These are phyloP conservation scores for Heliconius eleuchia DNA, from an alignment of 1,140 invertebrate species.

Conservation along the genomic window DNA sequence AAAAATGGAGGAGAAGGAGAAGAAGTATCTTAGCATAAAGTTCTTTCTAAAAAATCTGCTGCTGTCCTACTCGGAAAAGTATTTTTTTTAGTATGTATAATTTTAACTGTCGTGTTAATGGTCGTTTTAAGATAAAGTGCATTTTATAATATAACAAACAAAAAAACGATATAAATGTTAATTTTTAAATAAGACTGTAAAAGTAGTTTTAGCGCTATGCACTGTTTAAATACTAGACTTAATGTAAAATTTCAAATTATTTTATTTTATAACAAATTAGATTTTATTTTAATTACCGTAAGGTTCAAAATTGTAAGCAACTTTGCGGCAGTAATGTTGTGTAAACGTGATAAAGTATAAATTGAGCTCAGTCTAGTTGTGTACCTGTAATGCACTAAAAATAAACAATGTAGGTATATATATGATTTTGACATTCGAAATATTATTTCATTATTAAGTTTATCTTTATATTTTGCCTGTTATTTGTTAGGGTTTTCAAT, in stretches of 20 bases:
- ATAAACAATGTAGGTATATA: constrained; percentile 17
- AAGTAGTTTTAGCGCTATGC: constrained; percentile 34
- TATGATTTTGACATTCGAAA: not conserved
- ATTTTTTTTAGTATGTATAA: too few species aligned
- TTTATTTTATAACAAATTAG: constrained; percentile 8
- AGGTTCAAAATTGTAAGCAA: not conserved
- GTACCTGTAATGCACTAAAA: constrained; percentile 34
- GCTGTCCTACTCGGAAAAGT: too few species aligned
- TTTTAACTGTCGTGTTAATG: too few species aligned
- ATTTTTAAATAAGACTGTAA: constrained; percentile 17
- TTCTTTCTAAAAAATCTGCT: too few species aligned
- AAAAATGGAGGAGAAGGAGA: too few species aligned
- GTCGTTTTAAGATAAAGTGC: not conserved
- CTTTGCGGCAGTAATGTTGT: constrained; percentile 23
- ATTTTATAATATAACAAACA: not conserved
- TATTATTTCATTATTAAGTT: not conserved
- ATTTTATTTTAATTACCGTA: not conserved
- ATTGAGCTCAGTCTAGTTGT: constrained; percentile 31
- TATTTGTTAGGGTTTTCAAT: too few species aligned
- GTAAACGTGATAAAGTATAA: constrained; percentile 42
- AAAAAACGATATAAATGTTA: not conserved
- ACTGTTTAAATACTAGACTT: constrained; percentile 31
- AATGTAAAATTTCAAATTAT: constrained; percentile 35
- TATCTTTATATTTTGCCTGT: too few species aligned
- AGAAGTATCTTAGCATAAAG: too few species aligned